These are phyloP conservation scores for Microctonus hyperodae DNA, from an alignment of 2,888 invertebrate genomes.

Conservation along the genomic window DNA sequence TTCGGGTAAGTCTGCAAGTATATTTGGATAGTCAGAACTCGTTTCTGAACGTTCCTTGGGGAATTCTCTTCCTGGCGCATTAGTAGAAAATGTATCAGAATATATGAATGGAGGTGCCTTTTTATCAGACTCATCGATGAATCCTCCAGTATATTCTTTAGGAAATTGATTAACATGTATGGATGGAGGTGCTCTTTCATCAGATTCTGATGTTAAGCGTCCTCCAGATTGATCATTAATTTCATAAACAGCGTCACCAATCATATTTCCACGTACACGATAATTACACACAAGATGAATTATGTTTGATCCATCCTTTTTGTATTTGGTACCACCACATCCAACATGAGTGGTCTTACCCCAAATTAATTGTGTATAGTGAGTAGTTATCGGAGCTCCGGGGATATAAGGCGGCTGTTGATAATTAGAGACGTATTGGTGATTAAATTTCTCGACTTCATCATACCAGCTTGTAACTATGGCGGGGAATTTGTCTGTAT, in stretches of 20 bases:
- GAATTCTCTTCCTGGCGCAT: too few relatives aligned
- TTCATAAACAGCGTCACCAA: constrained; percentile 44
- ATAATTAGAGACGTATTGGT: constrained; percentile 22
- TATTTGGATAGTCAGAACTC: too few relatives aligned
- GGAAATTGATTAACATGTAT: too few relatives aligned
- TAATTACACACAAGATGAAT: constrained; percentile 61
- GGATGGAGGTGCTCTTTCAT: too few relatives aligned
- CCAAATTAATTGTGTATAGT: constrained; percentile 66
- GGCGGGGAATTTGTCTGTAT: neutral
- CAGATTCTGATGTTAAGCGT: neutral
- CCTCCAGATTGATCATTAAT: constrained; percentile 18
- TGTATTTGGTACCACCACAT: neutral
- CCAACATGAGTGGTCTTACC: constrained; percentile 55
- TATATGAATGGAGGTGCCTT: too few relatives aligned
- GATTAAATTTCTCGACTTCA: constrained; percentile 54
- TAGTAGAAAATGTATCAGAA: too few relatives aligned
- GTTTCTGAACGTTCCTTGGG: too few relatives aligned
- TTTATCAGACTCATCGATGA: too few relatives aligned
- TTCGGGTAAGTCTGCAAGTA: too few relatives aligned
- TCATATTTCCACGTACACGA: neutral
- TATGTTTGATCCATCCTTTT: neutral
- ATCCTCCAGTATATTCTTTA: too few relatives aligned
- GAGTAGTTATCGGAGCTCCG: constrained; percentile 43
- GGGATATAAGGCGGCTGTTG: too few relatives aligned
- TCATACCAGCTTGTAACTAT: constrained; percentile 59